Evolutionary conservation across 2,113 vertebrate species (phyloP).

Genomic region (Vulpes ferrilata): DNA sequence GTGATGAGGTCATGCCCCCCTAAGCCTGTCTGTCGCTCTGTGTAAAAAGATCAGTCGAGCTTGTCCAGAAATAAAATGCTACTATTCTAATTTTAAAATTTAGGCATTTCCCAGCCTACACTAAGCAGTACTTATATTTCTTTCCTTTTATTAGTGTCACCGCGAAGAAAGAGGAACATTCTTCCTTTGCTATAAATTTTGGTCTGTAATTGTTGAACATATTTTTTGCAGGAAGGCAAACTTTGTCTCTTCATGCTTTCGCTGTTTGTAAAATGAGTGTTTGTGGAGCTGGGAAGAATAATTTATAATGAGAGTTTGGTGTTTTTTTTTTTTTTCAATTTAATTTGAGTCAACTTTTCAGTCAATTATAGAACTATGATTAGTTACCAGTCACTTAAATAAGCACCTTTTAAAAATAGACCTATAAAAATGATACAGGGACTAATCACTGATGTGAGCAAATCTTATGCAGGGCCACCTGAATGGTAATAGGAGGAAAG

Average conservation of each 20-base stretch:
- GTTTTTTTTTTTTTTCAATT: constrained; percentile 70
- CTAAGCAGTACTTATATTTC: constrained; percentile 81
- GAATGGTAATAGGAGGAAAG: constrained; percentile 70
- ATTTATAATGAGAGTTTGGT: constrained; percentile 78
- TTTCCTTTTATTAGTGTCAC: constrained; percentile 81
- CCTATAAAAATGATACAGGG: constrained; percentile 86
- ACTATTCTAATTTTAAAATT: constrained; percentile 80
- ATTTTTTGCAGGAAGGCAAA: constrained; percentile 82
- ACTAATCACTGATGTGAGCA: constrained; percentile 83
- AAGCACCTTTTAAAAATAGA: constrained; percentile 88
- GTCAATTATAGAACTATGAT: constrained; percentile 86
- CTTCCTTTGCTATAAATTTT: constrained; percentile 80
- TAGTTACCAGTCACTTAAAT: constrained; percentile 85
- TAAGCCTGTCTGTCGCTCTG: constrained; percentile 79
- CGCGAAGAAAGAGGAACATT: constrained; percentile 75
- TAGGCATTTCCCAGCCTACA: constrained; percentile 77
- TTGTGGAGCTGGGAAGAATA: constrained; percentile 79
- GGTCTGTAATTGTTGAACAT: constrained; percentile 73
- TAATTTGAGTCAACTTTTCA: constrained; percentile 86
- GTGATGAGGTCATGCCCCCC: constrained; percentile 80
- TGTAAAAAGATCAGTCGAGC: constrained; percentile 83
- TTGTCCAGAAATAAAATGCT: constrained; percentile 85
- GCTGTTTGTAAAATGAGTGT: constrained; percentile 76
- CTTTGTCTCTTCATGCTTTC: constrained; percentile 78
- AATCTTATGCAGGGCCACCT: constrained; percentile 79